Base-by-base conservation (phyloP, 2,797 vertebrate species). In the Hippoglossus hippoglossus region DNA sequence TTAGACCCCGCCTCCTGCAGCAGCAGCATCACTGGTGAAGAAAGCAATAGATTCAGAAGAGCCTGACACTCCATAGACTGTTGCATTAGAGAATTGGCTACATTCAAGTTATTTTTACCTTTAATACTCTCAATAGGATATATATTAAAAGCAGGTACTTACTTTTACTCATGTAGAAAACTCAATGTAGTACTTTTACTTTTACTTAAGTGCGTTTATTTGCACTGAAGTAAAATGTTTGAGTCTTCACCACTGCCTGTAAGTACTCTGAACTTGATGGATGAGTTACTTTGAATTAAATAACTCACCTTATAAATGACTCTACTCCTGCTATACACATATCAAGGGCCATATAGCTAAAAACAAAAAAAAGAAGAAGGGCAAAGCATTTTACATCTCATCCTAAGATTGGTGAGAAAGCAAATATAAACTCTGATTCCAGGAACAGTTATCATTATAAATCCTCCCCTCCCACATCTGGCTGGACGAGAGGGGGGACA, bases 361-460 rank as follows among this genome's bases (percentile, higher is more conserved):
- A 46, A 81, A 79, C 71, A 86, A 52, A 31, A 31, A 1, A 31
- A 31, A 31, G 28, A 31, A 31, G 28, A 86, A 71, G 57, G 63
- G 51, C 31, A 81, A 76, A 67, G 59, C 60, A 16, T 89, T 84
- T 82, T 71, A 64, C 54, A 77, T 79, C 81, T 63, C 73, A 52
- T 84, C 76, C 53, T 28, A 77, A 73, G 80, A 87, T 80, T 79
- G 75, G 78, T 80, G 65, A 83, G 80, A 83, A 84, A 80, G 79
- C 73, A 85, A 85, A 87, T 83, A 85, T 83, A 88, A 89, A 83
- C 71, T 74, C 68, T 2, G 61, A 87, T 86, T 84, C 83, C 79
- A 67, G 76, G 80, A 87, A 88, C 24, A 16, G 71, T 82, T 84
- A 72, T 86, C 57, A 79, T 80, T 78, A 77, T 66, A 85, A 88